Evolutionary conservation across 2,888 invertebrate genomes (phyloP), one percentile per base, ranked within the genome.

Genomic region (Drosophila suboccidentalis): DNA sequence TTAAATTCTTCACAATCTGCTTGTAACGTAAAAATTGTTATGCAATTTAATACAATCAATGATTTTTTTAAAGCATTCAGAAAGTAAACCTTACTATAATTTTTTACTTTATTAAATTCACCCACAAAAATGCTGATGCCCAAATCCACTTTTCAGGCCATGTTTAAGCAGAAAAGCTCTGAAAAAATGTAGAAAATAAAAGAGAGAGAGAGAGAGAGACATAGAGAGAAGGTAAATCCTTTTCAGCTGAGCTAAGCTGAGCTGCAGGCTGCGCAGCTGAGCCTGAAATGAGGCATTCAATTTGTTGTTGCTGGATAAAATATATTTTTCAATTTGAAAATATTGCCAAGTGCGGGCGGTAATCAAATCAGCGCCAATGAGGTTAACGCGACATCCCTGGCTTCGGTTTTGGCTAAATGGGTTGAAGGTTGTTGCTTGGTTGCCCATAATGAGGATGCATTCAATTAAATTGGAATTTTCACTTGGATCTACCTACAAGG

Each of bases 321-420:
- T n/a, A 10, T 41, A 41, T 47, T 54, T 69, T 76, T 55, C 55
- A 70, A 71, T 71, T 69, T 66, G 47, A 44, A 54, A 62, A 15
- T 47, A 62, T 60, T 60, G 64, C 51, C 73, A 71, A 69, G 73
- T 62, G 68, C 55, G 44, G 58, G 51, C 63, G 51, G 62, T 65
- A 76, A 76, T 76, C 71, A 77, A 77, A 81, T 81, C 77, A 80
- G 67, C 55, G 54, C 17, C 71, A 77, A 78, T 74, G 64, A 78
- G 66, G 65, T 77, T 67, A 77, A 74, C 26, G 61, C 58, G 65
- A 44, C 47, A 36, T 32, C 41, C 36, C 53, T 63, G 26, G 51
- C 29, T 60, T 22, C 4, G 63, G 41, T 17, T 60, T 51, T 11
- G 15, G 34, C 43, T 57, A 53, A 60, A 58, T 57, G 19, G 46